Evolutionary conservation across 2,113 vertebrate species (phyloP), one percentile per base, ranked within the genome.

Genomic region (Panthera tigris): DNA sequence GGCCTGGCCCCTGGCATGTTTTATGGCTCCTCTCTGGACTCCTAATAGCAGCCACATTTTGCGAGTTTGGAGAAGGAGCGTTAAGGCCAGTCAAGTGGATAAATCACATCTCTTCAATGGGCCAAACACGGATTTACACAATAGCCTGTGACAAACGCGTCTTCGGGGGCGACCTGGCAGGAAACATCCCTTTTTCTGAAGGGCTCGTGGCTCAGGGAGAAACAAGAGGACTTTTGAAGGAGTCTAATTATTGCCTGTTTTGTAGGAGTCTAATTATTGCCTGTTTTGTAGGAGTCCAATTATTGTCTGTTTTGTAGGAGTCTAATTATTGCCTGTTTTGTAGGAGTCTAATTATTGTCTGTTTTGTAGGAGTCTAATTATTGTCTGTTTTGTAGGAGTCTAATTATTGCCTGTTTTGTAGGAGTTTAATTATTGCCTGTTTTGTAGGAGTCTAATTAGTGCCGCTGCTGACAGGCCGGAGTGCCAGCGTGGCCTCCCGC

Each of bases 51-150:
- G n/a, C 68, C 66, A 66, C 98, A 95, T 97, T 95, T 97, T 85
- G 95, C 97, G 97, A 97, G 91, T 98, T 96, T 94, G 96, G 95
- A 97, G 93, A 96, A 97, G 55, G 95, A 94, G 50, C 41, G 19
- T 97, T 97, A 97, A 97, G 97, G 85, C 87, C 83, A 98, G 98
- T 97, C 98, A 98, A 98, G 97, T 96, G 97, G 98, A 97, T 97
- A 98, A 99, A 98, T 98, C 98, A 96, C 96, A 16, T 97, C 97
- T 98, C 48, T 78, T 19, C 39, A 98, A 98, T 92, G 94, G 96
- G 93, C 96, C 98, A 98, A 97, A 97, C 97, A 97, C 71, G 97
- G 96, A 98, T 98, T 97, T 98, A 97, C 97, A 98, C 98, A 98
- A 97, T 96, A 97, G 98, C 94, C 95, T 95, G 95, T 98, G 98